Evolutionary conservation across 2,888 invertebrate species (phyloP).

Genomic region (Pilophorus perplexus): DNA sequence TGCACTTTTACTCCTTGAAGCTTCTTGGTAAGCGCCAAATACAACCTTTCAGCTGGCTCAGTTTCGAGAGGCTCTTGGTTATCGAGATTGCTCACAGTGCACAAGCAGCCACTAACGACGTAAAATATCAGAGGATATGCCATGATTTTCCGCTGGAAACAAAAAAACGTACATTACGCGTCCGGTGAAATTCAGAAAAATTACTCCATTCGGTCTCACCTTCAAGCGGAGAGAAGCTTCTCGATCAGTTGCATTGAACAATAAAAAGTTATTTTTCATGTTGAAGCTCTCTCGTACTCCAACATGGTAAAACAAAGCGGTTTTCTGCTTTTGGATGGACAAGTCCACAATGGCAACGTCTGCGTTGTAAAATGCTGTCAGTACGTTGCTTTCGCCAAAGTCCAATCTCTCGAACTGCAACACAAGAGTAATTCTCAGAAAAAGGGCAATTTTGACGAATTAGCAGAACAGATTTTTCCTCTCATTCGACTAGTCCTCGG

Average conservation of each 20-base stretch:
- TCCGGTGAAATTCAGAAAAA: no score
- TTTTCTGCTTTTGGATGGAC: conserved; percentile 86
- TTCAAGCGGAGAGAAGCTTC: conserved; percentile 84
- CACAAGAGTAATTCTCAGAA: no score
- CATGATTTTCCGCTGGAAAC: conserved; percentile 76
- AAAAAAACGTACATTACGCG: conserved; percentile 49
- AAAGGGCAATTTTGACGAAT: background rate
- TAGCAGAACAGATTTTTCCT: no score
- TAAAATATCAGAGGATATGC: conserved; percentile 85
- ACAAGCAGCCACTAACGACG: conserved; percentile 70
- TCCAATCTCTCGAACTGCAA: conserved; percentile 93
- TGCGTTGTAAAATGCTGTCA: conserved; percentile 96
- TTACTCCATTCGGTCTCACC: no score
- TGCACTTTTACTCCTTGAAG: conserved; percentile 96
- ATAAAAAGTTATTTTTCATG: conserved; percentile 89
- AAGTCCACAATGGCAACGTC: conserved; percentile 96
- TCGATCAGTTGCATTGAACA: conserved; percentile 84
- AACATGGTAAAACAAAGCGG: conserved; percentile 90
- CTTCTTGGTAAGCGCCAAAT: conserved; percentile 73
- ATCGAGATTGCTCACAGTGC: conserved; percentile 65
- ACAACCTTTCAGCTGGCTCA: conserved; percentile 67
- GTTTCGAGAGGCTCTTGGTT: conserved; percentile 63
- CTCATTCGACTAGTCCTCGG: no score
- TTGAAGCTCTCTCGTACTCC: conserved; percentile 97
- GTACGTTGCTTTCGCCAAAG: conserved; percentile 92